phyloP scores from a whole-genome alignment of 2,888 invertebrate species.

The Sialis lutaria region DNA sequence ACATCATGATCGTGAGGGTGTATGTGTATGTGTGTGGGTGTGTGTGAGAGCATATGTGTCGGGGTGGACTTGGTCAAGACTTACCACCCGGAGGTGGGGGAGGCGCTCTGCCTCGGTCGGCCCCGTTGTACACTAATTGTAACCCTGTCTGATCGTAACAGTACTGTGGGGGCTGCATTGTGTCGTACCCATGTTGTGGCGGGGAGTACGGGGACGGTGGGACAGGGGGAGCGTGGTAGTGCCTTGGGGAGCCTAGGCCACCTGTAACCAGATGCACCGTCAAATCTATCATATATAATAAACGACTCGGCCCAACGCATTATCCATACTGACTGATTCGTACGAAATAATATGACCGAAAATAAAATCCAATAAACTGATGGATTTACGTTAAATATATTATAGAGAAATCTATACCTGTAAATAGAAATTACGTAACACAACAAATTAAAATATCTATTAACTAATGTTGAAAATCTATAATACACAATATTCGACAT shows the following conservation, averaged over 20 bases:
- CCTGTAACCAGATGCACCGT: constrained; percentile 25
- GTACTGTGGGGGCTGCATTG: constrained; percentile 25
- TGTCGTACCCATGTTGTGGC: constrained; percentile 14
- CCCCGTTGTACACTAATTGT: constrained; percentile 26
- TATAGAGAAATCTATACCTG: too few relatives aligned
- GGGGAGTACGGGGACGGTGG: constrained; percentile 14
- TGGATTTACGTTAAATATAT: too few relatives aligned
- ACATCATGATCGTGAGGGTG: neutral
- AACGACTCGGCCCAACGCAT: neutral
- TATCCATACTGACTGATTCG: too few relatives aligned
- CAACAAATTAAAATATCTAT: too few relatives aligned
- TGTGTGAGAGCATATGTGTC: constrained; percentile 13
- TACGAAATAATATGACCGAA: too few relatives aligned
- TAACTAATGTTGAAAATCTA: too few relatives aligned
- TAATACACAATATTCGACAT: too few relatives aligned
- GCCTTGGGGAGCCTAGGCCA: constrained; percentile 38
- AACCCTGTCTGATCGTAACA: constrained; percentile 38
- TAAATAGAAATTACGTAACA: too few relatives aligned
- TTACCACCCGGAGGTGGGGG: constrained; percentile 25
- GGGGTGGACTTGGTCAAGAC: constrained; percentile 18
- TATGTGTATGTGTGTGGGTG: constrained; percentile 2
- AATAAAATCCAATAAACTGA: too few relatives aligned
- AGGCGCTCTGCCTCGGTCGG: constrained; percentile 24
- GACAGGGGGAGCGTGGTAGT: constrained; percentile 32
- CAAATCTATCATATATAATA: constrained; percentile 15